Base-by-base conservation (phyloP, 2,113 vertebrate species). In the Aplodontia rufa region DNA sequence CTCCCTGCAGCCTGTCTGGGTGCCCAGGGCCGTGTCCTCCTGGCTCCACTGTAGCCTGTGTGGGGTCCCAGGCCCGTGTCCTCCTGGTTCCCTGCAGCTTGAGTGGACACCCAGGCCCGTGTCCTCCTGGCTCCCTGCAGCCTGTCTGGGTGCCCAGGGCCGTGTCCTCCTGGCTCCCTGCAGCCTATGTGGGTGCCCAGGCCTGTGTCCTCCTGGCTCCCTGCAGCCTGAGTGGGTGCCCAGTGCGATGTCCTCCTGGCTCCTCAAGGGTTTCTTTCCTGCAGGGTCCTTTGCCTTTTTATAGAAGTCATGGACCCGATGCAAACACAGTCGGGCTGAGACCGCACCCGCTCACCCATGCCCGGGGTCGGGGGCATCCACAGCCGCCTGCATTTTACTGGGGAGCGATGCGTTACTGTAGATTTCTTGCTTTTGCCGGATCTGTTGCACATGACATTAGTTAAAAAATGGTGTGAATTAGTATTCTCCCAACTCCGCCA, bases 241-340 rank as follows among this genome's bases (percentile, higher is more conserved):
- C n/a, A n/a, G n/a, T n/a, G n/a, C 85, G 78, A 40, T 87, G 3
- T 74, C 92, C 89, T 22, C 24, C 53, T 9, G 32, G 76, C 53
- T n/a, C 30, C 53, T 8, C n/a, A n/a, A n/a, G n/a, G n/a, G 20
- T 89, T 47, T 75, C 84, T 87, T 53, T 91, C 95, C 86, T 66
- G 2, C 87, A 91, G 89, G 92, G 83, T 40, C 35, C 51, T 30
- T 72, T 76, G 95, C 71, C 82, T 87, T 89, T 95, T 82, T 91
- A 28, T 64, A 32, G 93, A 79, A 88, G 82, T 85, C 95, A 66
- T 87, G 68, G 62, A 35, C 62, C 42, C 1, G 66, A n/a, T 4
- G 82, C 91, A 35, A 90, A 94, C 86, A 87, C 16, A 79, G 47
- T 71, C 35, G 58, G 49, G 28, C 92, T 35, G n/a, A n/a, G n/a